Percentiles rank a stretch among this genome's conserved stretches.
phyloP scores from a whole-genome alignment of 1,140 invertebrate species.

The Cepaea nemoralis region DNA sequence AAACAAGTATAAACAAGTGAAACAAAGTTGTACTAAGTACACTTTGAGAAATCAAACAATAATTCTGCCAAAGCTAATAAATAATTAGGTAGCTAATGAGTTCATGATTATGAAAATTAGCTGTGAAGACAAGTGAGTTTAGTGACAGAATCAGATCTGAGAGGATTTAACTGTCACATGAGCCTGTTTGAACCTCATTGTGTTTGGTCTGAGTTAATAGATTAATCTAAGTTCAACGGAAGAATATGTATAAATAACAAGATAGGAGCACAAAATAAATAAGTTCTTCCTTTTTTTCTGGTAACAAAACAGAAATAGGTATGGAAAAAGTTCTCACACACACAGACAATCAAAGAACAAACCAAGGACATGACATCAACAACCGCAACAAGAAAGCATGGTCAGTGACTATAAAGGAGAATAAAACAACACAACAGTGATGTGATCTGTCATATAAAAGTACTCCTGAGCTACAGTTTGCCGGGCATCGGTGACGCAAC shows the following conservation, averaged over 20 bases:
- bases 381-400: background rate
- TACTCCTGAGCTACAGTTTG: conserved; percentile 12
- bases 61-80: no score
- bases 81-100: no score
- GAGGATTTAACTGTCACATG: background rate
- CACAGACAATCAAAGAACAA: background rate
- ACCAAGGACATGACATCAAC: background rate
- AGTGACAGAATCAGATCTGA: background rate
- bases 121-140: no score
- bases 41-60: no score
- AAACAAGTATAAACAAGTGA: no score
- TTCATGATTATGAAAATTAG: no score
- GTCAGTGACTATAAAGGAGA: background rate
- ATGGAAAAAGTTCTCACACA: background rate
- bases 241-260: background rate
- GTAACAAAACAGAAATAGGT: no score
- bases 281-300: no score
- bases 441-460: conserved; percentile 16
- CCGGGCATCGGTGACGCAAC: conserved; percentile 1
- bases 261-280: no score
- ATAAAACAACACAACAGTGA: conserved; percentile 2
- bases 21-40: no score
- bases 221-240: no score
- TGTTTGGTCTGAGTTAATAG: background rate
- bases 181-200: background rate